phyloP scores from a whole-genome alignment of 2,113 vertebrate genomes.

The Hepsetus odoe region DNA sequence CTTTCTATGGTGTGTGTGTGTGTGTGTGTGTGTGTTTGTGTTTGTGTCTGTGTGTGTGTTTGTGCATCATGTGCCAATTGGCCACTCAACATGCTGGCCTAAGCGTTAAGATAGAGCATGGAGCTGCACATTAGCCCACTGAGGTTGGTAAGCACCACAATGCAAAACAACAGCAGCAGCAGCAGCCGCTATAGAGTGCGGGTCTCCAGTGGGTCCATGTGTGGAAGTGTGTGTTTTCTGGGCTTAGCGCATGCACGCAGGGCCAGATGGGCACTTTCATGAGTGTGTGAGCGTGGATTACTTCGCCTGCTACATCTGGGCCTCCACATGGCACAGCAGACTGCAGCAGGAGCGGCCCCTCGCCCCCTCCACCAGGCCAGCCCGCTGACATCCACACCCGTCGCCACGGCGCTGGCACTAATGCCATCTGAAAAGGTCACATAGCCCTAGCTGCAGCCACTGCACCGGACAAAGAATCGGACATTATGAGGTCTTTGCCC shows the following conservation, averaged over 20 bases:
- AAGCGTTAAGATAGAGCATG: constrained; percentile 6
- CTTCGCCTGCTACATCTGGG: constrained; percentile 93
- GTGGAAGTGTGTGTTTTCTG: constrained; percentile 72
- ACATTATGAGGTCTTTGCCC: neutral
- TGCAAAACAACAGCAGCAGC: constrained; percentile 30
- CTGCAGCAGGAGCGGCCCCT: constrained; percentile 75
- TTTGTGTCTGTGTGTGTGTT: constrained; percentile 8
- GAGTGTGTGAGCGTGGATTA: constrained; percentile 89
- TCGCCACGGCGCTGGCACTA: constrained; percentile 55
- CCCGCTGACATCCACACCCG: constrained; percentile 59
- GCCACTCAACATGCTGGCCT: constrained; percentile 10
- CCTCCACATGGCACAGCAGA: constrained; percentile 89
- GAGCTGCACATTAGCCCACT: neutral
- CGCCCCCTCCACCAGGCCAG: constrained; percentile 69
- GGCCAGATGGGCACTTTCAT: constrained; percentile 93
- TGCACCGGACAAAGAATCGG: neutral
- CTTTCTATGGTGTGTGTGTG: constrained; percentile 10
- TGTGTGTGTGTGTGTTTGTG: neutral
- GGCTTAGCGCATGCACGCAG: constrained; percentile 77
- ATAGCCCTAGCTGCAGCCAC: constrained; percentile 24
- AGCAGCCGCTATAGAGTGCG: constrained; percentile 14
- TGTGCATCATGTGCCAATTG: constrained; percentile 39
- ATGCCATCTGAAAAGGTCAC: constrained; percentile 69
- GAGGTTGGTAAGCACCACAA: constrained; percentile 12
- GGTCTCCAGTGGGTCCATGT: constrained; percentile 79